A percentile compares a stretch with the other conserved stretches of the same genome.
Evolutionary conservation across 2,888 invertebrate genomes (phyloP).

Genomic region (Archaeoteleia sp.): DNA sequence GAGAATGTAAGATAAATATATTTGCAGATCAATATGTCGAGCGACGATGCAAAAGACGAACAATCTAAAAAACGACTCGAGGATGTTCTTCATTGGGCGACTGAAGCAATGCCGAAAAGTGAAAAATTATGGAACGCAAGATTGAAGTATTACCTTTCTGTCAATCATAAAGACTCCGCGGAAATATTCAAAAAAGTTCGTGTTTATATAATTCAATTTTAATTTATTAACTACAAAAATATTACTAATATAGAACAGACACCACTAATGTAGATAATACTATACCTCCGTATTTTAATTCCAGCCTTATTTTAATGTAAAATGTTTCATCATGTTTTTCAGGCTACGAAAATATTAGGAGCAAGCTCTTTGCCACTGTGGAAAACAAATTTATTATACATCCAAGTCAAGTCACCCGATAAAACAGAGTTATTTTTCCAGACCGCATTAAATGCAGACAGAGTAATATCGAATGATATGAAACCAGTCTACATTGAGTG

Average conservation of each 20-base stretch:
- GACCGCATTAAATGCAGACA: slow-evolving; percentile 76
- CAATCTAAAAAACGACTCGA: slow-evolving; percentile 62
- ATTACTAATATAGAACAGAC: background rate
- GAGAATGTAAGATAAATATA: too few relatives aligned
- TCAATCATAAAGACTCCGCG: slow-evolving; percentile 72
- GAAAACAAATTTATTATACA: slow-evolving; percentile 73
- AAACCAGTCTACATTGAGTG: slow-evolving; percentile 81
- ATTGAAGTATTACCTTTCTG: slow-evolving; percentile 74
- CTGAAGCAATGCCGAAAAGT: slow-evolving; percentile 74
- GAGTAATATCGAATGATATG: slow-evolving; percentile 76
- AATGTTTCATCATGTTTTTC: too few relatives aligned
- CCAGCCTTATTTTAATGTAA: too few relatives aligned
- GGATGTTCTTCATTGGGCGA: slow-evolving; percentile 73
- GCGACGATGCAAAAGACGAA: slow-evolving; percentile 59
- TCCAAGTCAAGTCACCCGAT: slow-evolving; percentile 68
- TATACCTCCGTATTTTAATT: too few relatives aligned
- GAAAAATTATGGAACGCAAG: slow-evolving; percentile 77
- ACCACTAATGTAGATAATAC: too few relatives aligned
- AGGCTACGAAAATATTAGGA: slow-evolving; percentile 71
- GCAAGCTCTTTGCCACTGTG: slow-evolving; percentile 75
- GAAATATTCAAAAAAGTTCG: slow-evolving; percentile 73
- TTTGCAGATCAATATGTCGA: slow-evolving; percentile 67
- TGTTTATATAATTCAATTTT: background rate
- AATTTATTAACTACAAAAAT: background rate
- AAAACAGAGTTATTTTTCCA: slow-evolving; percentile 73